These are phyloP conservation scores for Solea solea DNA, from an alignment of 2,113 vertebrate genomes.

Conservation along the genomic window DNA sequence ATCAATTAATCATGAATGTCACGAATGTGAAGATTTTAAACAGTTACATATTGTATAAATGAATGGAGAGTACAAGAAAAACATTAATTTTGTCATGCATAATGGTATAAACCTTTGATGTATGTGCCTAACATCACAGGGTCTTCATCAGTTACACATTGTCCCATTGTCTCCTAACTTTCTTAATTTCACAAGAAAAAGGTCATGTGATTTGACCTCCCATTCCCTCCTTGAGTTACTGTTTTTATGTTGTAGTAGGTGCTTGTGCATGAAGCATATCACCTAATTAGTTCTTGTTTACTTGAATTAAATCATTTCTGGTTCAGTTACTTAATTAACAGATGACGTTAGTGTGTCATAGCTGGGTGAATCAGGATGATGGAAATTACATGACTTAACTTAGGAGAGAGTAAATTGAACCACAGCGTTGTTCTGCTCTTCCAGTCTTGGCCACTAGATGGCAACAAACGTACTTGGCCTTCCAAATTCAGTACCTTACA, in stretches of 20 bases:
- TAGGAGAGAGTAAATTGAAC: background rate
- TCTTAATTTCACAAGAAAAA: background rate
- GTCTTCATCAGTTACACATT: slow-evolving; percentile 4
- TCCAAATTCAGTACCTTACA: slow-evolving; percentile 18
- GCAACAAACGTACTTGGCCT: slow-evolving; percentile 52
- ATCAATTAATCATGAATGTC: slow-evolving; percentile 35
- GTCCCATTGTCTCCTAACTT: slow-evolving; percentile 2
- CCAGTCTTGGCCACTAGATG: slow-evolving; percentile 61
- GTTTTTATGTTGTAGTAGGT: slow-evolving; percentile 9
- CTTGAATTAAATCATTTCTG: background rate
- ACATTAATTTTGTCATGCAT: slow-evolving; percentile 10
- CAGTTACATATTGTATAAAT: slow-evolving; percentile 15
- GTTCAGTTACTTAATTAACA: slow-evolving; percentile 8
- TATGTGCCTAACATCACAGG: background rate
- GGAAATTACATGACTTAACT: background rate
- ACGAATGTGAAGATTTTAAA: background rate
- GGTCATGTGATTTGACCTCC: background rate
- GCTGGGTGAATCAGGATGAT: background rate
- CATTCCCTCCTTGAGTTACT: background rate
- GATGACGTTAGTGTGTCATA: slow-evolving; percentile 3
- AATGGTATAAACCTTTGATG: slow-evolving; percentile 9
- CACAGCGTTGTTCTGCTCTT: slow-evolving; percentile 3
- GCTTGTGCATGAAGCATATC: background rate
- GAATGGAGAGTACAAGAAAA: slow-evolving; percentile 8
- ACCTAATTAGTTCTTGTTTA: background rate